Evolutionary conservation across 2,888 invertebrate species (phyloP).

Genomic region (Ephialtes manifestator): DNA sequence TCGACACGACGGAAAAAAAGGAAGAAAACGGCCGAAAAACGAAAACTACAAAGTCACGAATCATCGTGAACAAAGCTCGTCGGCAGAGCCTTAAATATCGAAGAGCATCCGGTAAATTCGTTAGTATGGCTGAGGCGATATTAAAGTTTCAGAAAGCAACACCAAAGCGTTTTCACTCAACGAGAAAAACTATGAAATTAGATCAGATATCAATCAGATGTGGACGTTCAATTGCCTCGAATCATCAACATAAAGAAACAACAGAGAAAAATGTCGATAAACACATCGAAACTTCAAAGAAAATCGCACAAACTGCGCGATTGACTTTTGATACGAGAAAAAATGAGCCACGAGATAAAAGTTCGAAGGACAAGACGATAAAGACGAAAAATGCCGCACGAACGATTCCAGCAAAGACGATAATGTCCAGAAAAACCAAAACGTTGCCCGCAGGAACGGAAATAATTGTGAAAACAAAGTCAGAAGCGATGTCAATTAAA

Average conservation of each 20-base stretch:
- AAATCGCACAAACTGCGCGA: no score
- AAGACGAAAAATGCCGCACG: background rate
- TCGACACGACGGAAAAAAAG: background rate
- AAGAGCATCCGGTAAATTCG: conserved; percentile 77
- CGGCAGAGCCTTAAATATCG: conserved; percentile 72
- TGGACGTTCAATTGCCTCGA: conserved; percentile 87
- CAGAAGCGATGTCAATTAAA: background rate
- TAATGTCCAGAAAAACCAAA: background rate
- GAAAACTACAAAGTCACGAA: conserved; percentile 47
- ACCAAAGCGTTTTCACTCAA: conserved; percentile 87
- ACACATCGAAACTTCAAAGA: conserved; percentile 82
- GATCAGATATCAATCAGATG: no score
- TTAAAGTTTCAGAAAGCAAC: conserved; percentile 87
- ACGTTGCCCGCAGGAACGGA: background rate
- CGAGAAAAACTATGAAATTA: conserved; percentile 77
- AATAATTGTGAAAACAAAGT: background rate
- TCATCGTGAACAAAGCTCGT: conserved; percentile 73
- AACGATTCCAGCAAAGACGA: background rate
- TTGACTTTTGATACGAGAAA: no score
- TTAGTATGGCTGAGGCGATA: conserved; percentile 87
- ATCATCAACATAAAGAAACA: conserved; percentile 87
- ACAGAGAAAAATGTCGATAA: conserved; percentile 79
- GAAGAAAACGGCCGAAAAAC: background rate
- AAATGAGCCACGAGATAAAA: no score
- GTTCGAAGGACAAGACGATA: background rate